Evolutionary conservation across 2,113 vertebrate species (phyloP).

Genomic region (Hyaena hyaena): DNA sequence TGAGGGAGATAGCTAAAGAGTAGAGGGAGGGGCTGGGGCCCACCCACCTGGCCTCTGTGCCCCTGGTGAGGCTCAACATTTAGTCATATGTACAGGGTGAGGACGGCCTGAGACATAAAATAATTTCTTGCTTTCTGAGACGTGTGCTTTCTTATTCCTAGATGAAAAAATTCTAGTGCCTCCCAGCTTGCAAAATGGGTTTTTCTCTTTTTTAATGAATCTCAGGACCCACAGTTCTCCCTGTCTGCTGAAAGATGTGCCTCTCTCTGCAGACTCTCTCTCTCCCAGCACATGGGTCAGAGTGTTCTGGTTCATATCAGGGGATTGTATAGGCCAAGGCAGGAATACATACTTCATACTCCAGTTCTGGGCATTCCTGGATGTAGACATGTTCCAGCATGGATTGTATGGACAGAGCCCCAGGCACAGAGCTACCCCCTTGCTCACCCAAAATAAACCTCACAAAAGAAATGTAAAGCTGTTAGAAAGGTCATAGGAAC

Average conservation of each 20-base stretch:
- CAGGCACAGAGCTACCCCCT: background rate
- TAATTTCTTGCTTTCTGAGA: background rate
- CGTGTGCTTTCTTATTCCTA: background rate
- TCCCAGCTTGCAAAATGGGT: background rate
- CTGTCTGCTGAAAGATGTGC: background rate
- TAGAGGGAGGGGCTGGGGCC: background rate
- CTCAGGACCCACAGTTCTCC: background rate
- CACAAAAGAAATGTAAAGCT: background rate
- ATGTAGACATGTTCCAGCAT: background rate
- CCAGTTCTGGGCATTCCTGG: background rate
- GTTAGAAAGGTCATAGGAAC: background rate
- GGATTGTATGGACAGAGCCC: background rate
- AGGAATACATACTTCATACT: background rate
- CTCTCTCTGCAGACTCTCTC: background rate
- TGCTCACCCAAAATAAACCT: background rate
- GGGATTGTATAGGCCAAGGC: background rate
- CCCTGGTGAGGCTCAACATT: background rate
- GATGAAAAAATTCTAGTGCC: background rate
- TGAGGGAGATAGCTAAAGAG: background rate
- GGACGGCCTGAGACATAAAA: background rate
- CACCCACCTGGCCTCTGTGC: background rate
- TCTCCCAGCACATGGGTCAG: background rate
- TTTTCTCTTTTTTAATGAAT: conserved; percentile 11
- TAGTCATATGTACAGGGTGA: background rate
- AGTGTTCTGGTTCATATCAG: background rate